A percentile compares a stretch with the other conserved stretches of the same genome.
phyloP scores from a whole-genome alignment of 2,888 invertebrate species.

The Rhagophthalmus giganteus region DNA sequence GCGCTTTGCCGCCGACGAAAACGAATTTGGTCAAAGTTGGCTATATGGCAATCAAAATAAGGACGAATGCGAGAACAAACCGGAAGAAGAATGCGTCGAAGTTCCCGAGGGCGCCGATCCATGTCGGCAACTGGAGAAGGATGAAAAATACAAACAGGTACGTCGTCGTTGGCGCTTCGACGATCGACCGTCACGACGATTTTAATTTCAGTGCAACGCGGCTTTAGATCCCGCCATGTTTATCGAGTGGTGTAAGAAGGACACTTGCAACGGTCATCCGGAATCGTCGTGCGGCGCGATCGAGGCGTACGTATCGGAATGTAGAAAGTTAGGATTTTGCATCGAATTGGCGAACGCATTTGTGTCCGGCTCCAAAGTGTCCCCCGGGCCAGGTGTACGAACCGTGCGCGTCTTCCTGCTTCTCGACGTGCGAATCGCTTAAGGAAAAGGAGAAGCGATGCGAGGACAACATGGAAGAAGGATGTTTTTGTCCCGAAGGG shows the following conservation, averaged over 20 bases:
- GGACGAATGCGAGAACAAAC: slow-evolving; percentile 50
- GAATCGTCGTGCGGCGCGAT: slow-evolving; percentile 66
- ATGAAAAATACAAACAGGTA: slow-evolving; percentile 61
- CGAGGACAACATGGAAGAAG: slow-evolving; percentile 61
- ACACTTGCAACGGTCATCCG: slow-evolving; percentile 62
- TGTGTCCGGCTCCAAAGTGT: slow-evolving; percentile 70
- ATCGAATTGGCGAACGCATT: slow-evolving; percentile 67
- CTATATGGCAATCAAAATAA: slow-evolving; percentile 49
- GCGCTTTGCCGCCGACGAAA: slow-evolving; percentile 60
- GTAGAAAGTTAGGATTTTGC: slow-evolving; percentile 71
- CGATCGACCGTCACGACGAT: slow-evolving; percentile 58
- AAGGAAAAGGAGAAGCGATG: slow-evolving; percentile 50
- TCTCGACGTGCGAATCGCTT: slow-evolving; percentile 67
- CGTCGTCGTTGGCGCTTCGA: too few species aligned
- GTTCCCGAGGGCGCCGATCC: slow-evolving; percentile 67
- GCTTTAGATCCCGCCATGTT: slow-evolving; percentile 71
- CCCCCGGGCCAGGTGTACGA: slow-evolving; percentile 56
- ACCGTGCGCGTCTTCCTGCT: slow-evolving; percentile 65
- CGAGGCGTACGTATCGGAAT: slow-evolving; percentile 74
- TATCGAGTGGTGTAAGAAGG: slow-evolving; percentile 70
- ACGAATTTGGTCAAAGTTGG: slow-evolving; percentile 64
- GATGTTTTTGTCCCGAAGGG: slow-evolving; percentile 83
- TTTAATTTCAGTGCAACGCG: slow-evolving; percentile 69
- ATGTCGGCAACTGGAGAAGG: slow-evolving; percentile 66
- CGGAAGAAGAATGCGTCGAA: slow-evolving; percentile 51